Base-by-base conservation (phyloP, 2,113 vertebrate genomes). In the Bostrychus sinensis region DNA sequence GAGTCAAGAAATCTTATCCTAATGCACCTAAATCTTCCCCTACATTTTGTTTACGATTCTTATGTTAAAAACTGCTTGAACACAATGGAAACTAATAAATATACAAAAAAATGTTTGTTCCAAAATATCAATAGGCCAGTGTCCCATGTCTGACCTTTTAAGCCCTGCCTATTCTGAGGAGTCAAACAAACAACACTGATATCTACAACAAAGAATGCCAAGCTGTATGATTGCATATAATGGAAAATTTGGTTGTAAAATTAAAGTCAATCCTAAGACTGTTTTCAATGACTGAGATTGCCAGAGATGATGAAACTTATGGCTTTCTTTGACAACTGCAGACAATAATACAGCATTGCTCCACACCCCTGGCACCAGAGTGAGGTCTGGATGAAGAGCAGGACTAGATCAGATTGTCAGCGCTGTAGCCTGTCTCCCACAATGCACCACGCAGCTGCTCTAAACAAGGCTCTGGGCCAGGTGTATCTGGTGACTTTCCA, bases 381-480 rank as follows among this genome's bases (percentile, higher is more conserved):
- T 9, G 11, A 67, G 66, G 7, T 57, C 2, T 75, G 70, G 74
- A 75, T 45, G 30, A 69, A 54, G 51, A 62, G 22, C 56, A 66
- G 45, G 60, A 51, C 57, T 37, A 56, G 37, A 73, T 81, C 58
- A 53, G 57, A 32, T 63, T 76, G 19, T 74, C 54, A 74, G 69
- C 36, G 3, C 30, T n/a, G 34, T 12, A 25, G 45, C 45, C 42
- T 22, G 25, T 48, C 12, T 48, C 45, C 45, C 63, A 53, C 62
- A 62, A 65, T 66, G 10, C 59, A 56, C 69, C 32, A 58, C 25
- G 8, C 76, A 41, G 71, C 81, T 72, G 74, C 38, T 65, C n/a
- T 78, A 77, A 81, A 78, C 79, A 82, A 67, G 70, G 82, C 66
- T 41, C 26, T 0, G 11, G 17, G 62, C 81, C 83, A 82, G 72